Conservation (phyloP, 2,888 invertebrate genomes). For the Caenorhabditis wallacei region DNA sequence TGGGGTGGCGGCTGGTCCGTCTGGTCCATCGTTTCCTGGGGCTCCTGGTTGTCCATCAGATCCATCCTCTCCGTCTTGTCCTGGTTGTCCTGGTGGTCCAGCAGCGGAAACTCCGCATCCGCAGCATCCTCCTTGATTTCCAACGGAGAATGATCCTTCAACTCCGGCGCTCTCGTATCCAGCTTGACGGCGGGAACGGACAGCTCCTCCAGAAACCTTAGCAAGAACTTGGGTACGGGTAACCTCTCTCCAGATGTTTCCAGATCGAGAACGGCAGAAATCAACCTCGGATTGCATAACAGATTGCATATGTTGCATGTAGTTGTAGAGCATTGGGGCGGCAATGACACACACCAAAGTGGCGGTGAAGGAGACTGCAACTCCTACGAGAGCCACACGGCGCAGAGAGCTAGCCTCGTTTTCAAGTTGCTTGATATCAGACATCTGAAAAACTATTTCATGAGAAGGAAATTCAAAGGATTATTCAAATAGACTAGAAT, state of each 20-base stretch:
- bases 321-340: slow-evolving; percentile 77
- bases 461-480: neutral
- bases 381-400: slow-evolving; percentile 57
- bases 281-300: slow-evolving; percentile 73
- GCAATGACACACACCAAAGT: slow-evolving; percentile 72
- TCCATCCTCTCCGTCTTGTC: slow-evolving; percentile 73
- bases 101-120: slow-evolving; percentile 73
- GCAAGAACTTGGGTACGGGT: slow-evolving; percentile 76
- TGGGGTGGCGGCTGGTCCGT: slow-evolving; percentile 76
- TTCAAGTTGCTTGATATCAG: slow-evolving; percentile 67
- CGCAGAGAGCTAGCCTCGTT: slow-evolving; percentile 71
- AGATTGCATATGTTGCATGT: slow-evolving; percentile 78
- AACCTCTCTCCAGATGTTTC: slow-evolving; percentile 78
- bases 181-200: slow-evolving; percentile 70
- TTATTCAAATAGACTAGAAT: slow-evolving; percentile 7
- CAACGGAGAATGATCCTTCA: slow-evolving; percentile 57
- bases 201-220: slow-evolving; percentile 72
- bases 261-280: slow-evolving; percentile 78
- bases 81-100: slow-evolving; percentile 73
- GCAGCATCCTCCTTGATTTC: slow-evolving; percentile 72
- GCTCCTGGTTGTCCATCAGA: slow-evolving; percentile 72
- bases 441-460: slow-evolving; percentile 26
- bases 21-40: slow-evolving; percentile 77
- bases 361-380: slow-evolving; percentile 73
- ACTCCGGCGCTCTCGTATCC: slow-evolving; percentile 69